Percentiles rank a stretch among this genome's conserved stretches.
phyloP scores from a whole-genome alignment of 2,113 vertebrate genomes.

The Syngnathus typhle region DNA sequence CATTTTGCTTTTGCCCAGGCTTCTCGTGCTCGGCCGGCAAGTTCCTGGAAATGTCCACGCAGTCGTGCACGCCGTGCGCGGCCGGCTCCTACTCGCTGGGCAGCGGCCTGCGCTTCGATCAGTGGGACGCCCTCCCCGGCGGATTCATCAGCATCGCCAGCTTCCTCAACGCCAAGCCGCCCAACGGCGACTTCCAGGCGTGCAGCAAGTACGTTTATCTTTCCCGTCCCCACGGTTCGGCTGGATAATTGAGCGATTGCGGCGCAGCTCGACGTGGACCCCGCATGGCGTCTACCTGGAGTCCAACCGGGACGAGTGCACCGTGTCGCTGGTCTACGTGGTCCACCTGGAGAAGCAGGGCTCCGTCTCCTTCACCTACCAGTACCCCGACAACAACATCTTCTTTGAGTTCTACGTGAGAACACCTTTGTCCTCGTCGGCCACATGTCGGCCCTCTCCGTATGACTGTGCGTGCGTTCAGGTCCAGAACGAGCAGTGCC shows the following conservation, averaged over 20 bases:
- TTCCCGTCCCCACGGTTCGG: neutral
- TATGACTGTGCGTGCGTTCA: constrained; percentile 42
- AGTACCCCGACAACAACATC: constrained; percentile 95
- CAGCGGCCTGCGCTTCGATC: constrained; percentile 91
- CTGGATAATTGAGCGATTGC: neutral
- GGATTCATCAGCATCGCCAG: constrained; percentile 90
- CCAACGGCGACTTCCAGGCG: constrained; percentile 72
- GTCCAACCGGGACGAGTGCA: constrained; percentile 93
- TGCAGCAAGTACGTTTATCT: constrained; percentile 76
- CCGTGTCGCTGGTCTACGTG: constrained; percentile 88
- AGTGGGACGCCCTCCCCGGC: constrained; percentile 88
- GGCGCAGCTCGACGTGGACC: constrained; percentile 79
- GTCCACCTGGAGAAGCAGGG: constrained; percentile 93
- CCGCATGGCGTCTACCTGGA: constrained; percentile 92
- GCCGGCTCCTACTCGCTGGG: constrained; percentile 92
- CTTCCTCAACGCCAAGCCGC: constrained; percentile 79
- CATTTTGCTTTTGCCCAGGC: constrained; percentile 62
- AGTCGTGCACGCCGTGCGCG: constrained; percentile 86
- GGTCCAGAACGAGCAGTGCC: constrained; percentile 98
- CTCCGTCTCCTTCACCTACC: constrained; percentile 90
- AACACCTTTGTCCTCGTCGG: neutral
- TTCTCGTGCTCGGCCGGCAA: constrained; percentile 91
- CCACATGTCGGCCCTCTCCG: fast-evolving
- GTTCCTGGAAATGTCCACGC: constrained; percentile 92
- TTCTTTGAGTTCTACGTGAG: constrained; percentile 99